Conservation (phyloP, 2,113 vertebrate species). For the Misgurnus anguillicaudatus region DNA sequence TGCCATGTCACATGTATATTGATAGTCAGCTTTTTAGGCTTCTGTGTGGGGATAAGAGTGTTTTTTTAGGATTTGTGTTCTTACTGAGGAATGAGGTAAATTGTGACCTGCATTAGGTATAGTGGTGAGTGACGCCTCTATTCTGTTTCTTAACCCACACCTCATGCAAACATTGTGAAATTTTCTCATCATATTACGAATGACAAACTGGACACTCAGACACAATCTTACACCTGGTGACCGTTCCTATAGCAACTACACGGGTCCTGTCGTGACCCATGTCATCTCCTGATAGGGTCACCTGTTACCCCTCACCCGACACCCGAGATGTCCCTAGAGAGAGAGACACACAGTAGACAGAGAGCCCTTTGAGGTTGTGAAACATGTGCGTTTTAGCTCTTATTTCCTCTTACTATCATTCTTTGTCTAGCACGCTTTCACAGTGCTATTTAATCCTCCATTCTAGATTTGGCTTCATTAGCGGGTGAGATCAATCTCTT, state of each 20-base stretch:
- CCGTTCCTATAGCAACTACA: neutral
- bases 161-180: neutral
- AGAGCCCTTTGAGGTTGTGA: slow-evolving; percentile 62
- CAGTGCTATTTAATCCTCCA: slow-evolving; percentile 17
- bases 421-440: slow-evolving; percentile 33
- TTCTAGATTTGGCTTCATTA: neutral
- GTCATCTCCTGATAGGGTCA: slow-evolving; percentile 27
- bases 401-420: slow-evolving; percentile 56
- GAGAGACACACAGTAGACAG: slow-evolving; percentile 57
- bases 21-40: neutral
- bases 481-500: slow-evolving; percentile 11
- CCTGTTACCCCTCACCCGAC: slow-evolving; percentile 39
- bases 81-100: too few species aligned
- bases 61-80: too few species aligned
- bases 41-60: neutral
- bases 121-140: neutral
- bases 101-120: too few species aligned
- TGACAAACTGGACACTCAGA: neutral
- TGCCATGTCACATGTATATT: neutral
- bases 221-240: slow-evolving; percentile 1
- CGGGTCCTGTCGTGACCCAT: neutral
- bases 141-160: neutral
- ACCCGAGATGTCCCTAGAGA: slow-evolving; percentile 30
- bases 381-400: slow-evolving; percentile 57
- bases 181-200: too few species aligned